Evolutionary conservation across 2,888 invertebrate genomes (phyloP), one percentile per base, ranked within the genome.

Genomic region (Torymus texanus): DNA sequence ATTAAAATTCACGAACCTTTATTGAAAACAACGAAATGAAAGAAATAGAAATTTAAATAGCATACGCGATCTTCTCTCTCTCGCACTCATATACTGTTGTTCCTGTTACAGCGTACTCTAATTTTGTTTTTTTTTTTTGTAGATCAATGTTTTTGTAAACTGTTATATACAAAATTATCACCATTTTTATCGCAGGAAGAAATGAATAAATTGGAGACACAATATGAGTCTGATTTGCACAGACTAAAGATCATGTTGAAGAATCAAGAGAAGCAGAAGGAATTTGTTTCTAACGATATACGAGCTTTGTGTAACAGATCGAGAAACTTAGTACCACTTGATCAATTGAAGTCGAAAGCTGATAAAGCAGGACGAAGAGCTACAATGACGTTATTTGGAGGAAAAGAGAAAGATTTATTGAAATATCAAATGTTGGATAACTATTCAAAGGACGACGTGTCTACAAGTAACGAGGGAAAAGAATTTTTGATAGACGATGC

Each of bases 191-290:
- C 82, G 13, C 14, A 88, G 85, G 87, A 88, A 65, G 86, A 87
- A 67, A 85, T 90, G 68, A 41, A 79, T 14, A 84, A 86, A 62
- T 84, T 87, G 12, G 88, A 91, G 74, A 74, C 85, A 13, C 84
- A 86, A 24, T 89, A 90, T 79, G 84, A 87, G 24, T 82, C 86
- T n/a, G 92, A 92, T 78, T 81, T 92, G 61, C 75, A 81, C n/a
- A 90, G 89, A 81, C 85, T 92, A 13, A 86, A 90, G 77, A 83
- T 81, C 12, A 89, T 92, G 58, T 81, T 91, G 13, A 85, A 88
- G 66, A 86, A 87, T 72, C 79, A 79, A 41, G 79, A 86, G 77
- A 83, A 82, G 71, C 79, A 83, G 58, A 78, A 68, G 53, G 63
- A 80, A 61, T 59, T 18, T 59, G 70, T 72, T 18, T 51, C 11